Conservation (phyloP, 2,797 vertebrate species). For the Knipowitschia caucasica region DNA sequence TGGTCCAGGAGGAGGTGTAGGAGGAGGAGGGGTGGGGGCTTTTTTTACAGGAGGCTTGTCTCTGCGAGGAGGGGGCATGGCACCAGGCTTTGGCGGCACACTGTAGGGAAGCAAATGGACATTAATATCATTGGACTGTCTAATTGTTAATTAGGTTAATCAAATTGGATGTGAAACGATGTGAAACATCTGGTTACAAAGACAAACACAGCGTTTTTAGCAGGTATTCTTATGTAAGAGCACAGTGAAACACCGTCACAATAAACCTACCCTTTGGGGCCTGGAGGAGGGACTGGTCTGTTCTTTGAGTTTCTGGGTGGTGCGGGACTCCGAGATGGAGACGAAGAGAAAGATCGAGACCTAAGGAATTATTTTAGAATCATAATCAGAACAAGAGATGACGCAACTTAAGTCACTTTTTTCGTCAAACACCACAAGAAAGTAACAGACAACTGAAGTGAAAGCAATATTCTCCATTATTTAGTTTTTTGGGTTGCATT, state of each 20-base stretch:
- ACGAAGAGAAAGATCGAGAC: conserved; percentile 89
- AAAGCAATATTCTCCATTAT: too few species aligned
- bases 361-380: conserved; percentile 51
- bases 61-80: conserved; percentile 70
- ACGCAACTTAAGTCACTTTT: neutral
- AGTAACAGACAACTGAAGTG: too few species aligned
- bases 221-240: too few species aligned
- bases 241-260: neutral
- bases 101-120: conserved; percentile 45
- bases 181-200: too few species aligned
- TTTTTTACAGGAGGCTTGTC: conserved; percentile 89
- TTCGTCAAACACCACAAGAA: too few species aligned
- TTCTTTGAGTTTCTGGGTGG: conserved; percentile 83
- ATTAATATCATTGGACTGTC: neutral
- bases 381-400: neutral
- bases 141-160: too few species aligned
- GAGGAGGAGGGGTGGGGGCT: conserved; percentile 72
- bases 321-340: conserved; percentile 86
- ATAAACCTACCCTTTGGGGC: conserved; percentile 81
- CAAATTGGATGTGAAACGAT: too few species aligned
- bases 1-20: conserved; percentile 66
- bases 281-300: conserved; percentile 80
- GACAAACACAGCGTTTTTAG: too few species aligned
- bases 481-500: too few species aligned
- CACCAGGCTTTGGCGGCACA: conserved; percentile 59